These are phyloP conservation scores for Sialis fuliginosa DNA, from an alignment of 2,888 invertebrate species.

Conservation along the genomic window DNA sequence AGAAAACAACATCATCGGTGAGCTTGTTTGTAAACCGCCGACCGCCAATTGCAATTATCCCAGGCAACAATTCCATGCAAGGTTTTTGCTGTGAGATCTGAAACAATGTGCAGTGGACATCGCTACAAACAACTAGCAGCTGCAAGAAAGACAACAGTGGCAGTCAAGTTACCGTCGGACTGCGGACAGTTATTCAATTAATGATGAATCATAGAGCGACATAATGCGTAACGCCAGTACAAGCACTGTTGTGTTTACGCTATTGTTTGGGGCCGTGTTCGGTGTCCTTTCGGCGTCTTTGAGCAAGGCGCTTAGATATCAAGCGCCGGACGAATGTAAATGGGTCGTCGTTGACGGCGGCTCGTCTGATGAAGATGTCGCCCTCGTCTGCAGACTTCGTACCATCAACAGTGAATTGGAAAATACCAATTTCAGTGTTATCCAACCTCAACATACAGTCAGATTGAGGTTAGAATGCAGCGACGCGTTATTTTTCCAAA, in stretches of 20 bases:
- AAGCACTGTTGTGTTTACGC: slow-evolving; percentile 36
- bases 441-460: slow-evolving; percentile 66
- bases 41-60: too few species aligned
- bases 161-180: too few species aligned
- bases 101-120: too few species aligned
- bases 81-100: too few species aligned
- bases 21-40: too few species aligned
- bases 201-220: slow-evolving; percentile 5
- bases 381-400: slow-evolving; percentile 52
- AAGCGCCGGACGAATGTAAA: slow-evolving; percentile 66
- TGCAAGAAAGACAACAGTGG: too few species aligned
- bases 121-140: too few species aligned
- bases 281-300: slow-evolving; percentile 39
- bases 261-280: slow-evolving; percentile 39
- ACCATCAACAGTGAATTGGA: slow-evolving; percentile 69
- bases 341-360: slow-evolving; percentile 54
- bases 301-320: slow-evolving; percentile 46
- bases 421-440: slow-evolving; percentile 67
- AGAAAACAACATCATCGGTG: too few species aligned
- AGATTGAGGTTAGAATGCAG: slow-evolving; percentile 60
- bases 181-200: too few species aligned
- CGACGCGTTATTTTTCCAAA: slow-evolving; percentile 64
- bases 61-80: too few species aligned
- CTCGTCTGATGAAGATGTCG: slow-evolving; percentile 44
- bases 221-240: slow-evolving; percentile 21